Conservation (phyloP, 2,888 invertebrate species). For the Lasioglossum pauxillum region DNA sequence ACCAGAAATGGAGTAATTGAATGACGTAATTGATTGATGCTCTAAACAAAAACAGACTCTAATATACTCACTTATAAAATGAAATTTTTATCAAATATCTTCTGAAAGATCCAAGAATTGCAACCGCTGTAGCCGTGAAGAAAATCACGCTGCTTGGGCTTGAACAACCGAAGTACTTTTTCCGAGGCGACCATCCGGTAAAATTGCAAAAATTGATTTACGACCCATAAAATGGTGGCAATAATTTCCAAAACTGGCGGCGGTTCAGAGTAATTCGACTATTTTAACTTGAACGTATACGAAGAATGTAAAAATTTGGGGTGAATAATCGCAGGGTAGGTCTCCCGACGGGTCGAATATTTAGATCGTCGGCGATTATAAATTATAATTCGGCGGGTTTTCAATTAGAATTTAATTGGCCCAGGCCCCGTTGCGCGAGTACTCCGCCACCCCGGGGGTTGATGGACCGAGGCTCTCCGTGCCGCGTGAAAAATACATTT, state of each 20-base stretch:
- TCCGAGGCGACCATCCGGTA: background rate
- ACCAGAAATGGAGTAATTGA: too few species aligned
- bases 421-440: background rate
- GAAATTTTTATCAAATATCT: background rate
- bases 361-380: constrained; percentile 1
- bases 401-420: constrained; percentile 22
- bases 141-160: background rate
- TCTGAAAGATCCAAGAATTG: background rate
- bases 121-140: too few species aligned
- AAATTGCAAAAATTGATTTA: background rate
- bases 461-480: background rate
- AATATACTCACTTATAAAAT: too few species aligned
- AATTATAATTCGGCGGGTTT: constrained; percentile 13
- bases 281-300: background rate
- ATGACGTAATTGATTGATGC: too few species aligned
- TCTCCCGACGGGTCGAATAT: background rate
- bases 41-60: too few species aligned
- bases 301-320: background rate
- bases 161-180: background rate
- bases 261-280: background rate
- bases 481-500: constrained; percentile 38
- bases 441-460: background rate
- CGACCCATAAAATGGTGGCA: background rate
- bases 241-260: background rate
- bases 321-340: background rate